Evolutionary conservation across 2,888 invertebrate species (phyloP), one percentile per base, ranked within the genome.

Genomic region (Mesorhabditis belari): DNA sequence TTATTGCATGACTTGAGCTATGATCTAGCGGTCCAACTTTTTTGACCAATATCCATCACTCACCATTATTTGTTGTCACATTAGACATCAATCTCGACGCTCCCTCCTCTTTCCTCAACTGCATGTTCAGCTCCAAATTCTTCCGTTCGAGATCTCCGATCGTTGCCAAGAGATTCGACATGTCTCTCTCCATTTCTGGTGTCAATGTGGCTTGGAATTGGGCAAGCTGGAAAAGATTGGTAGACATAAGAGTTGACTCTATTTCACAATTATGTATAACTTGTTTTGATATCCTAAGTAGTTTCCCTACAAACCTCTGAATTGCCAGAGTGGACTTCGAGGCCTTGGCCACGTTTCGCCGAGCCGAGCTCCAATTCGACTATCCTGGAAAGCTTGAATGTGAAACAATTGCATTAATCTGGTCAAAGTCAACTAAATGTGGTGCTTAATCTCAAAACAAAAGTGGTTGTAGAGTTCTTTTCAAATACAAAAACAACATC

Each of bases 261-360:
- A n/a, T n/a, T n/a, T n/a, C n/a, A n/a, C n/a, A n/a, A n/a, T n/a
- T n/a, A n/a, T n/a, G n/a, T n/a, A n/a, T n/a, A n/a, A 35, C 44
- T 17, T 35, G 44, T 17, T 17, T 35, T 35, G 12, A n/a, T 9
- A 35, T 35, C n/a, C 44, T n/a, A 35, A 17, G 44, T n/a, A 35
- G n/a, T 17, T 35, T 35, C n/a, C n/a, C 44, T 35, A 25, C 57
- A 19, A 12, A 65, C 63, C 63, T 71, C 70, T 49, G 67, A 66
- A 87, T 82, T 76, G 90, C 89, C 5, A 88, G 67, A 73, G 88
- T 6, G 88, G 85, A 76, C 88, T 88, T 78, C 89, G 23, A 57
- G 66, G 89, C 3, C 88, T 87, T n/a, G 86, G 86, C 71, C 89
- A 85, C 25, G 67, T 61, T 75, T 76, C 26, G 64, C 64, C 62